A percentile compares a stretch with the other conserved stretches of the same genome.
Evolutionary conservation across 2,888 invertebrate species (phyloP).

Genomic region (Chrysopilus asiliformis): DNA sequence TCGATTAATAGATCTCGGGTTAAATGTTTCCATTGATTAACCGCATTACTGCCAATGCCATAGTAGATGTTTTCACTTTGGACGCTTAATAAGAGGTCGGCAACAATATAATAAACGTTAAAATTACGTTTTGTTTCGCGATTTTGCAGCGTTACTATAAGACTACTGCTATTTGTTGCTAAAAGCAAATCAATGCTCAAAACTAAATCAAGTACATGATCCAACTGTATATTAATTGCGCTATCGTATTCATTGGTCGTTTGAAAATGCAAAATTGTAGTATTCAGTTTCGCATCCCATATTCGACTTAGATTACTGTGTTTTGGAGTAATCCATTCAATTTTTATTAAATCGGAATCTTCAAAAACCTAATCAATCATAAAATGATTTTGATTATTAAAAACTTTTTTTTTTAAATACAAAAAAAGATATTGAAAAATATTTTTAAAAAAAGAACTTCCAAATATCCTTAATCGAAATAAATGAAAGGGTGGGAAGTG

Average conservation of each 20-base stretch:
- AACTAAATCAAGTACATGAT: slow-evolving; percentile 60
- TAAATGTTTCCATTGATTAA: slow-evolving; percentile 58
- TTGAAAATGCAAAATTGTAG: slow-evolving; percentile 55
- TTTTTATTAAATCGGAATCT: slow-evolving; percentile 54
- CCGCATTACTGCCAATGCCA: slow-evolving; percentile 54
- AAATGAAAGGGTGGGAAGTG: no score
- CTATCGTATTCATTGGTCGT: slow-evolving; percentile 56
- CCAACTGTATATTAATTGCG: slow-evolving; percentile 53
- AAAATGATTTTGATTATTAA: not conserved
- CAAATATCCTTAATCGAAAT: no score
- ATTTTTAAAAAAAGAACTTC: no score
- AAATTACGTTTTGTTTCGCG: slow-evolving; percentile 65
- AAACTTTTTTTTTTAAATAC: not conserved
- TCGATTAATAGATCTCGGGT: slow-evolving; percentile 83
- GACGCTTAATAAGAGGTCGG: slow-evolving; percentile 55
- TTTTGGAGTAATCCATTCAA: slow-evolving; percentile 61
- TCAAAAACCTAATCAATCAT: slow-evolving; percentile 42
- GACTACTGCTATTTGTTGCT: slow-evolving; percentile 60
- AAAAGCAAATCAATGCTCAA: slow-evolving; percentile 59
- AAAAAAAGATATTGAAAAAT: no score
- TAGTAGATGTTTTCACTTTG: slow-evolving; percentile 74
- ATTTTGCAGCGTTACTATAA: slow-evolving; percentile 64
- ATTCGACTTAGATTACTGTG: slow-evolving; percentile 50
- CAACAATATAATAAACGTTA: slow-evolving; percentile 70
- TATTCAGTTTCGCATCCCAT: slow-evolving; percentile 44